These are phyloP conservation scores for Rhynchomys soricoides DNA, from an alignment of 2,113 vertebrate species.

Conservation along the genomic window DNA sequence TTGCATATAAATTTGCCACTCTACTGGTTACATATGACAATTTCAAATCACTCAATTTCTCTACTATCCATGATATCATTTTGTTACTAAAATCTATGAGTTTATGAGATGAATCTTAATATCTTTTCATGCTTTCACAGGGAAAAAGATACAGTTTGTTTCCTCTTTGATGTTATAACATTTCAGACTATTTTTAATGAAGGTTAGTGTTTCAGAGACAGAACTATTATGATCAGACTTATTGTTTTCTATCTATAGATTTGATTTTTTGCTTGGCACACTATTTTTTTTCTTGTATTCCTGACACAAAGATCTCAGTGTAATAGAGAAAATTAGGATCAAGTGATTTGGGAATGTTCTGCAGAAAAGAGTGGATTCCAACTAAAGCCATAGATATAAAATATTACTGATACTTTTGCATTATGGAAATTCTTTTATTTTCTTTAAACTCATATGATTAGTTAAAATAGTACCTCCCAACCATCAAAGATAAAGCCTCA, in stretches of 20 bases:
- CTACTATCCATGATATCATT: neutral
- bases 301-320: neutral
- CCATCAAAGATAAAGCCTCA: neutral
- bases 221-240: neutral
- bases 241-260: constrained; percentile 9
- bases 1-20: neutral
- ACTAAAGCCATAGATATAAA: neutral
- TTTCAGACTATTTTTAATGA: neutral
- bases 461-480: neutral
- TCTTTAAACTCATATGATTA: neutral
- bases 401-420: neutral
- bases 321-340: neutral
- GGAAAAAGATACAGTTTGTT: neutral
- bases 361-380: neutral
- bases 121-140: neutral
- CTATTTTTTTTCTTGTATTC: constrained; percentile 47
- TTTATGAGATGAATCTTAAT: neutral
- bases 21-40: neutral
- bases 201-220: constrained; percentile 46
- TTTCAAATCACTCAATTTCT: neutral
- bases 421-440: neutral
- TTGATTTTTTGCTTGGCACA: neutral
- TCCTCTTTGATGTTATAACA: neutral
- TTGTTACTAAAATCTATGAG: constrained; percentile 30
- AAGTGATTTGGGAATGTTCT: neutral